Base-by-base conservation (phyloP, 2,797 vertebrate genomes). In the Valencia hispanica region DNA sequence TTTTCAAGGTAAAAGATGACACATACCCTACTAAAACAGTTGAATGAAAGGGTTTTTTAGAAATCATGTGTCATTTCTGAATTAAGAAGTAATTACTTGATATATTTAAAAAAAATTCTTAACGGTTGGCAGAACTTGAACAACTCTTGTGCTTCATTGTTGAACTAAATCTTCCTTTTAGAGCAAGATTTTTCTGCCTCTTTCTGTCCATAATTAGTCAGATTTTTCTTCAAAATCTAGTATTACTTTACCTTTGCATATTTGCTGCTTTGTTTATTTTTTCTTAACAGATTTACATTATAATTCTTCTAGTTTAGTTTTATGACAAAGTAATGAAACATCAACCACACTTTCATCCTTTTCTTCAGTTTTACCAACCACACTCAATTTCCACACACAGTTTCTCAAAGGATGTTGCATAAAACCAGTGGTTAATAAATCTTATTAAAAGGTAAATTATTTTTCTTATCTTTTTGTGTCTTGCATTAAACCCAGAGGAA, bases 391-490 rank as follows among this genome's bases (percentile, higher is more conserved):
- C 8, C 61, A 34, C 5, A 69, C 68, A 79, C 20, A 48, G 70
- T 82, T 53, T 77, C 73, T 85, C 65, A 41, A 17, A 72, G 32
- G 66, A 69, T n/a, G 22, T 59, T 41, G 50, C 30, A 74, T 68
- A 74, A 79, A 79, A 77, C 9, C 79, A 72, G 34, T 39, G 50
- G 36, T 45, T 73, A 34, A 83, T 47, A 45, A 77, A 75, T 77
- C 69, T 79, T 75, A 84, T 78, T n/a, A 75, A 48, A 55, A 45
- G 51, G 27, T 53, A 27, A 53, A 79, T 79, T 71, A 70, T 74
- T 77, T 68, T 77, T 18, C 45, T 75, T 20, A 65, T 80, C 68
- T 51, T 39, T 85, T 83, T 79, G 83, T 80, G 17, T 69, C 69
- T 73, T 59, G 17, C 63, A 57, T 68, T 77, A 72, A 87, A 86